phyloP scores from a whole-genome alignment of 2,888 invertebrate species.

The Agonopterix subpropinquella region DNA sequence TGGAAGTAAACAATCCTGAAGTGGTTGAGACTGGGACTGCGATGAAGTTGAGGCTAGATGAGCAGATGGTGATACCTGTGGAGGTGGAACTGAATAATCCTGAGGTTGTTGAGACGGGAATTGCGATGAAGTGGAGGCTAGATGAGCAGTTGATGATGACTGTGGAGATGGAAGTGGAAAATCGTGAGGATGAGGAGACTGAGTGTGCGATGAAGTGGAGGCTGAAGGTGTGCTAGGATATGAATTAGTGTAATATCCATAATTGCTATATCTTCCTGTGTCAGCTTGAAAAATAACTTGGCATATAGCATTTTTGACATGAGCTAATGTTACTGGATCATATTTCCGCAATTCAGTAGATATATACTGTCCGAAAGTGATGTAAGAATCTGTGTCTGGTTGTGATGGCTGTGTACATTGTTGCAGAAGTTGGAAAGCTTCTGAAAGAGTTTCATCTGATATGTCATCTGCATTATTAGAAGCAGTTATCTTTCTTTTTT shows the following conservation, averaged over 20 bases:
- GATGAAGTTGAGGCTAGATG: slow-evolving; percentile 12
- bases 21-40: slow-evolving; percentile 9
- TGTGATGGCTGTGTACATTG: slow-evolving; percentile 20
- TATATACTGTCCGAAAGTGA: slow-evolving; percentile 17
- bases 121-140: slow-evolving; percentile 11
- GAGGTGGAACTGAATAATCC: slow-evolving; percentile 7
- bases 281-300: slow-evolving; percentile 20
- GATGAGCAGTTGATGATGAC: slow-evolving; percentile 11
- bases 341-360: slow-evolving; percentile 19
- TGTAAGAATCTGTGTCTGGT: slow-evolving; percentile 16
- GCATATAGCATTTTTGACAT: slow-evolving; percentile 19
- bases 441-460: slow-evolving; percentile 21
- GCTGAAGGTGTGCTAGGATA: slow-evolving; percentile 11
- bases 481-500: slow-evolving; percentile 15
- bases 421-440: slow-evolving; percentile 18
- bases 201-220: slow-evolving; percentile 3
- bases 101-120: slow-evolving; percentile 9
- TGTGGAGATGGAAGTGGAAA: slow-evolving; percentile 6
- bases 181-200: too few species aligned
- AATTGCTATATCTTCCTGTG: slow-evolving; percentile 16
- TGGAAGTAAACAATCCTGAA: slow-evolving; percentile 9
- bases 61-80: slow-evolving; percentile 10
- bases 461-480: slow-evolving; percentile 10
- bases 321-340: slow-evolving; percentile 15
- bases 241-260: slow-evolving; percentile 18